These are phyloP conservation scores for Eupithecia dodoneata DNA, from an alignment of 2,888 invertebrate genomes.

Conservation along the genomic window DNA sequence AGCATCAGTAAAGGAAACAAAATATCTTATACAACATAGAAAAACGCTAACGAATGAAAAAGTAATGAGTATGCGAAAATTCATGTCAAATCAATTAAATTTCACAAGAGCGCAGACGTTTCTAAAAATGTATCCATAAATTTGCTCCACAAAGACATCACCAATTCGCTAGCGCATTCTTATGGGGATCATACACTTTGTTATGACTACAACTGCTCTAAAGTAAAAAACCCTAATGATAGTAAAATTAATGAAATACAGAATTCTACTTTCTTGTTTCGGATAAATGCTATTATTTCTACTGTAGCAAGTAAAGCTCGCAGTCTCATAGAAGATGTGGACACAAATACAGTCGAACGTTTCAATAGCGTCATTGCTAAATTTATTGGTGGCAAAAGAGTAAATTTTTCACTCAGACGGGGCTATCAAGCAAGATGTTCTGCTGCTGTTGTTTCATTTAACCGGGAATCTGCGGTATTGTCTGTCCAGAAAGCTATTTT, in stretches of 20 bases:
- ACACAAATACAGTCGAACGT: no score
- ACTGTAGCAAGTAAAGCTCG: constrained; percentile 3
- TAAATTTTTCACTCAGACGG: no score
- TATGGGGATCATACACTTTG: constrained; percentile 10
- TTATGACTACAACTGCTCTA: constrained; percentile 4
- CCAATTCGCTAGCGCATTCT: constrained; percentile 11
- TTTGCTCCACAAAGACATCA: constrained; percentile 9
- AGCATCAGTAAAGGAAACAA: not conserved
- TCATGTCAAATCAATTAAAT: constrained; percentile 2
- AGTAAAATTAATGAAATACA: not conserved
- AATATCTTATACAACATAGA: not conserved
- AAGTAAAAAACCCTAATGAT: not conserved
- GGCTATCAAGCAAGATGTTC: constrained; percentile 1
- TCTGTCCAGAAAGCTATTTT: no score
- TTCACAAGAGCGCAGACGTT: not conserved
- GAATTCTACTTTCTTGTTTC: not conserved
- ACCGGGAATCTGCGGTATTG: constrained; percentile 1
- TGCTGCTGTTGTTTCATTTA: not conserved
- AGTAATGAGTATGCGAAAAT: constrained; percentile 1
- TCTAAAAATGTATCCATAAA: constrained; percentile 7
- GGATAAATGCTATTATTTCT: not conserved
- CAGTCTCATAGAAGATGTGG: no score
- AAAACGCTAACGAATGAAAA: constrained; percentile 7
- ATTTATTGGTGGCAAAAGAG: no score
- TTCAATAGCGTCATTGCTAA: no score